Evolutionary conservation across 2,888 invertebrate species (phyloP).

Genomic region (Amorpha juglandis): DNA sequence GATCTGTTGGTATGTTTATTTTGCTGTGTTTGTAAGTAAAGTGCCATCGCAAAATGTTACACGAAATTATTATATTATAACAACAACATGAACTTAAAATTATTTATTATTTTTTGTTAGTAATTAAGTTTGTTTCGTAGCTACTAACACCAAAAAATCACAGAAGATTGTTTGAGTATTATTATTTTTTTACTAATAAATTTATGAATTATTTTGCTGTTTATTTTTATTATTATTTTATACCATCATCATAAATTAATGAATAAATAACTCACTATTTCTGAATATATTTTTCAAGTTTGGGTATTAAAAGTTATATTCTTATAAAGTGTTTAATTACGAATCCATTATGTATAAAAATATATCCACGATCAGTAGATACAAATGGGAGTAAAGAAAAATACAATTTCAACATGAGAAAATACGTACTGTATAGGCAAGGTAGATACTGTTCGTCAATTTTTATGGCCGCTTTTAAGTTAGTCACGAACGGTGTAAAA

Average conservation of each 20-base stretch:
- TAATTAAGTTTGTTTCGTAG: constrained; percentile 66
- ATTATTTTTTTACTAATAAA: constrained; percentile 68
- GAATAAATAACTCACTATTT: background rate
- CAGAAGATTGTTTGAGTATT: constrained; percentile 64
- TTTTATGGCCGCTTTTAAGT: no score
- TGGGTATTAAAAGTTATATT: constrained; percentile 13
- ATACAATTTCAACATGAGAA: no score
- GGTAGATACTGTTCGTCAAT: no score
- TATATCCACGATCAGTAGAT: no score
- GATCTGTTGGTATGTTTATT: constrained; percentile 60
- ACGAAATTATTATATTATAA: constrained; percentile 52
- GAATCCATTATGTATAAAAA: background rate
- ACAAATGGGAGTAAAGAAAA: no score
- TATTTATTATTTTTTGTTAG: constrained; percentile 64
- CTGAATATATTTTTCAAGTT: constrained; percentile 18
- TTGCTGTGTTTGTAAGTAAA: constrained; percentile 67
- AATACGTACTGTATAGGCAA: no score
- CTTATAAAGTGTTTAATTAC: background rate
- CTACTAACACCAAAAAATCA: constrained; percentile 83
- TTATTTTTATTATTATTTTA: constrained; percentile 19
- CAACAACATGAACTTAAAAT: constrained; percentile 69
- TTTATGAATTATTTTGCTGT: constrained; percentile 36
- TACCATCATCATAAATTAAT: background rate
- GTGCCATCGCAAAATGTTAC: constrained; percentile 67
- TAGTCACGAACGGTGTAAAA: no score